These are phyloP conservation scores for Taeniopygia guttata DNA, from an alignment of 2,797 vertebrate genomes.

Conservation along the genomic window DNA sequence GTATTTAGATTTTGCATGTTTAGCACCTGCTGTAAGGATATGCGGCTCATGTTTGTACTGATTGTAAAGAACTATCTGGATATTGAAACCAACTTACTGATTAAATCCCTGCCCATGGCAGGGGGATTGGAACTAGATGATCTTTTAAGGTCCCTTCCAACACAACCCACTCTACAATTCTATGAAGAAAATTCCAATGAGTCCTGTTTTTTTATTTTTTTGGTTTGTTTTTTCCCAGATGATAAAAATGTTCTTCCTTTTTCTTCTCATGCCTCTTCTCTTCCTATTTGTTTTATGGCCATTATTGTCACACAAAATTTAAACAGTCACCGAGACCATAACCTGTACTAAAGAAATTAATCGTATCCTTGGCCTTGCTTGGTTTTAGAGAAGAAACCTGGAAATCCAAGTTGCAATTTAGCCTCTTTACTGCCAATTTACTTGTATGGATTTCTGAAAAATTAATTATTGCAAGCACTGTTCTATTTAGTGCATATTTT, in stretches of 20 bases:
- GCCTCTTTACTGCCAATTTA: background rate
- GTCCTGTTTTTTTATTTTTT: background rate
- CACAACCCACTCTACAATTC: background rate
- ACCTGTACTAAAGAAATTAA: background rate
- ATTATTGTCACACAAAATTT: background rate
- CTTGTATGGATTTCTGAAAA: background rate
- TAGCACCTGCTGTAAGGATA: background rate
- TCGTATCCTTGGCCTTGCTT: background rate
- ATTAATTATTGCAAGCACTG: background rate
- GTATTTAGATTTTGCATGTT: background rate
- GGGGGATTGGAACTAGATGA: background rate
- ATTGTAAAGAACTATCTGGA: background rate
- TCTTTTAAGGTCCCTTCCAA: background rate
- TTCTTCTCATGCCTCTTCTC: background rate
- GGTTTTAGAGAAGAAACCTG: background rate
- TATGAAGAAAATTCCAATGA: background rate
- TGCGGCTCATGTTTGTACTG: background rate
- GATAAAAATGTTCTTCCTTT: background rate
- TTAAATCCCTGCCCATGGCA: background rate
- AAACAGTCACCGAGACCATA: background rate
- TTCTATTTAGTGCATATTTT: background rate
- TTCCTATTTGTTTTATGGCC: background rate
- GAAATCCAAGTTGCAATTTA: background rate
- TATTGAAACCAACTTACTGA: background rate
- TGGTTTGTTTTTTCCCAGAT: rapidly evolving